Evolutionary conservation across 1,140 invertebrate genomes (phyloP).

Genomic region (Schmidtea mediterranea): DNA sequence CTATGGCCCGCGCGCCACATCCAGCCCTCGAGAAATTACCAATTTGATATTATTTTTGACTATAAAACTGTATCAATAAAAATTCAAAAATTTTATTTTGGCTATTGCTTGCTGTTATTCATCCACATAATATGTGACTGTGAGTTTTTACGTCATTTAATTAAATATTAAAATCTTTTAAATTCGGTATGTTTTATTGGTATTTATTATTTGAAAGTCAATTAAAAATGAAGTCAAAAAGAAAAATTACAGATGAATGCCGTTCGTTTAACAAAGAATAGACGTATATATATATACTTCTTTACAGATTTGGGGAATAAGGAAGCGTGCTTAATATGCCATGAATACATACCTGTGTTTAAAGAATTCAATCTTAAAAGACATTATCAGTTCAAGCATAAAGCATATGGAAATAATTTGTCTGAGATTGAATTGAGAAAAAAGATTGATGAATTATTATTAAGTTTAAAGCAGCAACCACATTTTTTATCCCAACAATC

Average conservation of each 20-base stretch:
- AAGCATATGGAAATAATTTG: constrained; percentile 5
- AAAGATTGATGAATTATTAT: constrained; percentile 1
- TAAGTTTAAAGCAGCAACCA: constrained; percentile 2
- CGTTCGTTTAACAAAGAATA: constrained; percentile 8
- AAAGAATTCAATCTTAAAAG: constrained; percentile 17
- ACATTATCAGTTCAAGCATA: constrained; percentile 12
- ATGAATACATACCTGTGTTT: constrained; percentile 14
- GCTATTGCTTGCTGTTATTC: no score
- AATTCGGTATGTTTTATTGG: no score
- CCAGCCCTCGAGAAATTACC: no score
- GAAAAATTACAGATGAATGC: constrained; percentile 8
- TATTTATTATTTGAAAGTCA: no score
- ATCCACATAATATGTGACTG: no score
- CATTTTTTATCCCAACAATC: constrained; percentile 1
- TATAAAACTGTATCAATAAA: no score
- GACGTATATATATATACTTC: constrained; percentile 9
- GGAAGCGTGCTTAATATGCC: constrained; percentile 18
- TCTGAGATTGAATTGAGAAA: not conserved
- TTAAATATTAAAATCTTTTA: no score
- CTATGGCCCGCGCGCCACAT: no score
- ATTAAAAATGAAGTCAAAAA: not conserved
- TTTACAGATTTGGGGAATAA: constrained; percentile 11
- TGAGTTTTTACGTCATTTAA: no score
- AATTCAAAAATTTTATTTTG: no score
- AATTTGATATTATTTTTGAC: no score